Percentiles rank a stretch among this genome's conserved stretches.
These are phyloP conservation scores for Caretta caretta DNA, from an alignment of 2,113 vertebrate genomes.

Conservation along the genomic window DNA sequence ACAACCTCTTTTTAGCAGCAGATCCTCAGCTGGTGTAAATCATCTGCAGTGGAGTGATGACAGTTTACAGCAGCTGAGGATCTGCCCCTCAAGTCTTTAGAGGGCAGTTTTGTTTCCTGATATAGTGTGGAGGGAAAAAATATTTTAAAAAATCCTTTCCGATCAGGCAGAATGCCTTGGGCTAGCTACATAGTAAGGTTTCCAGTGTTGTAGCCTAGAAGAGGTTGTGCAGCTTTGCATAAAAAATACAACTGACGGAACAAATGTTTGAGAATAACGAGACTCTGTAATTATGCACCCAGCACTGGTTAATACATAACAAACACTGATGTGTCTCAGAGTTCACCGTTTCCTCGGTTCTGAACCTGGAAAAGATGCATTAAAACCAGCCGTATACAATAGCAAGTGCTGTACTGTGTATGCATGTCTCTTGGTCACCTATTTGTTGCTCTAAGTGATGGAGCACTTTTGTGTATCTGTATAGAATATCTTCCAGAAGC, in stretches of 20 bases:
- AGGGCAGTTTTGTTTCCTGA: not conserved
- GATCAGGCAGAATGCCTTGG: not conserved
- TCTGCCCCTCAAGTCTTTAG: accelerated
- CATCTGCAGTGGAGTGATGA: not conserved
- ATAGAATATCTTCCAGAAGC: not conserved
- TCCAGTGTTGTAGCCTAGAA: not conserved
- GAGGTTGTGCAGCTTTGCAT: conserved; percentile 36
- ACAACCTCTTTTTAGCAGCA: not conserved
- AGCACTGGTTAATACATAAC: conserved; percentile 41
- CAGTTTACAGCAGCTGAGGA: not conserved
- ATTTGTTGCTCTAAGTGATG: not conserved
- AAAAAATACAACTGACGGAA: conserved; percentile 24
- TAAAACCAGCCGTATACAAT: not conserved
- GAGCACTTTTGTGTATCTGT: not conserved
- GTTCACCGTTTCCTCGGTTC: not conserved
- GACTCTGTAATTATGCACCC: conserved; percentile 37
- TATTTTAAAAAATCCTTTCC: not conserved
- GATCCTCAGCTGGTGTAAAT: not conserved
- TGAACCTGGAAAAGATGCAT: not conserved
- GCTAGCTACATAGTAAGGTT: not conserved
- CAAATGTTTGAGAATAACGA: conserved; percentile 55
- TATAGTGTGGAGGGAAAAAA: not conserved
- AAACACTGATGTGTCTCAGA: not conserved
- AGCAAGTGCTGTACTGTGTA: accelerated
- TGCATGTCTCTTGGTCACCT: not conserved